A percentile compares a stretch with the other conserved stretches of the same genome.
Evolutionary conservation across 2,113 vertebrate genomes (phyloP).

Genomic region (Dolichallabes microphthalmus): DNA sequence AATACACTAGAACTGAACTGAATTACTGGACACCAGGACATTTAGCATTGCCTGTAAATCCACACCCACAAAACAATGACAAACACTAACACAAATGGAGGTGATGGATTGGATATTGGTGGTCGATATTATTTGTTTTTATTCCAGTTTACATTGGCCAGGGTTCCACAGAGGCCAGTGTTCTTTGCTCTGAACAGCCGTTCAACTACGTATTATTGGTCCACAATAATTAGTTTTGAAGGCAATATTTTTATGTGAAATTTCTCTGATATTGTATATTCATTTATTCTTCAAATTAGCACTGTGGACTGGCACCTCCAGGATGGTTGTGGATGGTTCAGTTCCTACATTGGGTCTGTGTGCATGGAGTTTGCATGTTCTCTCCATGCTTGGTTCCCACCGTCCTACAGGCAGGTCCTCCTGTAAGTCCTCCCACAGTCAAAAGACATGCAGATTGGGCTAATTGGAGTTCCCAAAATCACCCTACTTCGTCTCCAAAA

Average conservation of each 20-base stretch:
- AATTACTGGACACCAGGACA: too few species aligned
- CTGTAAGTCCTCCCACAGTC: too few species aligned
- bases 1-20: constrained; percentile 5
- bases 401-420: too few species aligned
- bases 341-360: too few species aligned
- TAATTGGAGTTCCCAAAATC: too few species aligned
- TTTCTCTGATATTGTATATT: neutral
- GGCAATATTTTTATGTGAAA: neutral
- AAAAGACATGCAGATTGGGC: too few species aligned
- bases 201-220: neutral
- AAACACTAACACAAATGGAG: neutral
- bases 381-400: too few species aligned
- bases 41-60: neutral
- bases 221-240: neutral
- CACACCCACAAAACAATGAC: neutral
- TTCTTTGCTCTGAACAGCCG: neutral
- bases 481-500: too few species aligned
- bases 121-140: neutral
- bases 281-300: neutral
- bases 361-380: too few species aligned
- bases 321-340: too few species aligned
- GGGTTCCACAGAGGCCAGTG: neutral
- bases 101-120: neutral
- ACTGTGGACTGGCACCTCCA: too few species aligned
- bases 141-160: neutral